phyloP scores from a whole-genome alignment of 1,140 invertebrate genomes.

The Drosophila takahashii region DNA sequence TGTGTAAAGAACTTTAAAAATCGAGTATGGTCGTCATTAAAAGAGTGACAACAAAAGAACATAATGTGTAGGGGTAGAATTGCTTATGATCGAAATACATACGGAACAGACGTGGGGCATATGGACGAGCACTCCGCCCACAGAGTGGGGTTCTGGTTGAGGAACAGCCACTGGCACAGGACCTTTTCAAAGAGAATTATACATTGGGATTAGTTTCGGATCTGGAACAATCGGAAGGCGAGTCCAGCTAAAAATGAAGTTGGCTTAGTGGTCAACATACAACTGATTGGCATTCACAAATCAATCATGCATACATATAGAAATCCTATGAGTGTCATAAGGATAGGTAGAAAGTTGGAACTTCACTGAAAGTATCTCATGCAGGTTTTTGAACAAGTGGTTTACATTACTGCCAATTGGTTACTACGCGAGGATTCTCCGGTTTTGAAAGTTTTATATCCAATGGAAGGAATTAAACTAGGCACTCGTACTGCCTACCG shows the following conservation, averaged over 20 bases:
- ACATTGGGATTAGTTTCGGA: slow-evolving; percentile 50
- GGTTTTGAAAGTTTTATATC: not conserved
- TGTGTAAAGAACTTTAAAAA: slow-evolving; percentile 50
- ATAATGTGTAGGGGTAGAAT: slow-evolving; percentile 41
- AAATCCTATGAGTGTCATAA: slow-evolving; percentile 49
- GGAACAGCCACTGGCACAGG: slow-evolving; percentile 84
- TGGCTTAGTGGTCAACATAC: slow-evolving; percentile 67
- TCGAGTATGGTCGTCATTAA: slow-evolving; percentile 52
- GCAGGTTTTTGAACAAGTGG: slow-evolving; percentile 45
- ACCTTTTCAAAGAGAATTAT: slow-evolving; percentile 70
- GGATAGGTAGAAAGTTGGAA: slow-evolving; percentile 22
- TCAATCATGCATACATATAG: slow-evolving; percentile 68
- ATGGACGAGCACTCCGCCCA: slow-evolving; percentile 93
- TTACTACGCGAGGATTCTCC: slow-evolving; percentile 12
- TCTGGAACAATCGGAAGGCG: not conserved
- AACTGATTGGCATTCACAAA: slow-evolving; percentile 76
- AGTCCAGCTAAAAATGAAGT: slow-evolving; percentile 66
- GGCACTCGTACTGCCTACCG: slow-evolving; percentile 17
- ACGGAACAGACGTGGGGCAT: slow-evolving; percentile 94
- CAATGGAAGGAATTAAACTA: slow-evolving; percentile 10
- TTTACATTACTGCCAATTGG: slow-evolving; percentile 52
- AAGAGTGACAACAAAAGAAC: slow-evolving; percentile 68
- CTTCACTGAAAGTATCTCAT: slow-evolving; percentile 49
- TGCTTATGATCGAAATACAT: slow-evolving; percentile 78
- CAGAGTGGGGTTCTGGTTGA: slow-evolving; percentile 89